These are phyloP conservation scores for Grus americana DNA, from an alignment of 2,113 vertebrate species.

Conservation along the genomic window DNA sequence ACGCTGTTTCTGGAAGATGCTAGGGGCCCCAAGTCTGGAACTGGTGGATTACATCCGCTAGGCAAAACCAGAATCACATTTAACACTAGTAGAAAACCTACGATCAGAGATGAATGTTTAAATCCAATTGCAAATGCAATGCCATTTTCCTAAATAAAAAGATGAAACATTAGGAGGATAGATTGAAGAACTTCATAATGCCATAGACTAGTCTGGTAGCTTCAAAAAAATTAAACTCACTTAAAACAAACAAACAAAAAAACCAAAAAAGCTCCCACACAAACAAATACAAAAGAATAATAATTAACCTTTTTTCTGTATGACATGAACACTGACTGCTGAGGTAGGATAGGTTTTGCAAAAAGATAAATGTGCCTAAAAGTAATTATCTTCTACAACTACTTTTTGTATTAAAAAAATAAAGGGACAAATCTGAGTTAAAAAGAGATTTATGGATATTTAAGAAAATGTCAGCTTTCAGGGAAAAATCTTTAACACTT, in stretches of 20 bases:
- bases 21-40: not conserved
- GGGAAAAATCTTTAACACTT: not conserved
- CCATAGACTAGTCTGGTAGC: not conserved
- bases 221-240: not conserved
- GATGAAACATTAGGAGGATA: not conserved
- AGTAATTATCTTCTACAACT: not conserved
- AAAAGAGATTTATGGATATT: not conserved
- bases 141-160: not conserved
- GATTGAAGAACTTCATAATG: not conserved
- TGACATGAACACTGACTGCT: not conserved
- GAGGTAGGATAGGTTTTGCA: not conserved
- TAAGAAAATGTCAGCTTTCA: not conserved
- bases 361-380: not conserved
- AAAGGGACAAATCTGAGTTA: not conserved
- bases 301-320: not conserved
- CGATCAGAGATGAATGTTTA: not conserved
- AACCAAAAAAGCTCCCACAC: not conserved
- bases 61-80: not conserved
- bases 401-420: not conserved
- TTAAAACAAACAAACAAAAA: not conserved
- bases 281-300: not conserved
- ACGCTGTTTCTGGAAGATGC: not conserved
- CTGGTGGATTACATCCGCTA: accelerated
- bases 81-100: not conserved
- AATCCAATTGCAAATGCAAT: not conserved